These are phyloP conservation scores for Pitangus sulphuratus DNA, from an alignment of 2,797 vertebrate species.

Conservation along the genomic window DNA sequence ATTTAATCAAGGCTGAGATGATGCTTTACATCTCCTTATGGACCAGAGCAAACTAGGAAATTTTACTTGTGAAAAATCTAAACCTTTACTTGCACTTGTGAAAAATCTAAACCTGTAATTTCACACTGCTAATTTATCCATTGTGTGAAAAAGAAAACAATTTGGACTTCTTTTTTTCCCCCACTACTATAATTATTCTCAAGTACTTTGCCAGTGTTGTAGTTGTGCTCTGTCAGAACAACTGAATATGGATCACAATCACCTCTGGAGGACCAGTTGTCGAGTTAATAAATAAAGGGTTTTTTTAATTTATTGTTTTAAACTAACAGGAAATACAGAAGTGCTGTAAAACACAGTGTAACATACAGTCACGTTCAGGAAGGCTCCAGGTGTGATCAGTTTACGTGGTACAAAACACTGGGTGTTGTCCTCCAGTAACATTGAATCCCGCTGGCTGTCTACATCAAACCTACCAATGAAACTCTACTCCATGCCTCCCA, in stretches of 20 bases:
- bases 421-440: background rate
- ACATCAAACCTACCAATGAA: background rate
- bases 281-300: background rate
- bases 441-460: background rate
- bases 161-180: fast-evolving
- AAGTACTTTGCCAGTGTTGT: background rate
- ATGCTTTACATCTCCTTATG: background rate
- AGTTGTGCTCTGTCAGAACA: background rate
- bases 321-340: background rate
- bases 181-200: background rate
- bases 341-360: background rate
- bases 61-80: background rate
- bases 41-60: background rate
- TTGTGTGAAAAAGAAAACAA: background rate
- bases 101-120: background rate
- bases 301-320: background rate
- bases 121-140: background rate
- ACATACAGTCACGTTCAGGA: background rate
- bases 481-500: background rate
- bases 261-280: background rate
- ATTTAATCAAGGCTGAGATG: background rate
- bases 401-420: background rate
- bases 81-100: background rate
- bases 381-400: background rate
- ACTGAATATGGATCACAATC: background rate